phyloP scores from a whole-genome alignment of 1,140 invertebrate species.

The Vollenhovia emeryi region DNA sequence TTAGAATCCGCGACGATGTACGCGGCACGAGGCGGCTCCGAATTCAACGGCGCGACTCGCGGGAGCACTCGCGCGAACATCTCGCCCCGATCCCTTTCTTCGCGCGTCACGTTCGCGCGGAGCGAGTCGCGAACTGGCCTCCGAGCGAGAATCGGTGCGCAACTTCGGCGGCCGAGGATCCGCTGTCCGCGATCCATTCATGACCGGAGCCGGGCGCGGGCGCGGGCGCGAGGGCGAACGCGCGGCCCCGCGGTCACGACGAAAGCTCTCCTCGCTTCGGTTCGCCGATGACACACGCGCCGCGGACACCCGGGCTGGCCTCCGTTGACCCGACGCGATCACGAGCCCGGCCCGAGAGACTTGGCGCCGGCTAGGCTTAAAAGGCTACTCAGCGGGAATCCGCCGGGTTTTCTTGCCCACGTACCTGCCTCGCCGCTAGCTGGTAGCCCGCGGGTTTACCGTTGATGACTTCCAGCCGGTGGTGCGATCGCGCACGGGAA shows the following conservation, averaged over 20 bases:
- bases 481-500: conserved; percentile 67
- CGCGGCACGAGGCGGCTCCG: not conserved
- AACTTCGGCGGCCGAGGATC: conserved; percentile 1
- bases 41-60: conserved; percentile 7
- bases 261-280: too few relatives aligned
- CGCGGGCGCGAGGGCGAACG: too few relatives aligned
- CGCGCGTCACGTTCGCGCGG: not conserved
- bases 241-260: too few relatives aligned
- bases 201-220: not conserved
- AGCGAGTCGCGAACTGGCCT: not conserved
- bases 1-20: not conserved
- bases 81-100: not conserved
- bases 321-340: too few relatives aligned
- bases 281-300: too few relatives aligned
- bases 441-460: conserved; percentile 6
- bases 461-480: conserved; percentile 32
- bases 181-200: conserved; percentile 5
- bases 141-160: not conserved
- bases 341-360: too few relatives aligned
- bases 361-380: too few relatives aligned
- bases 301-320: too few relatives aligned
- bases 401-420: not conserved
- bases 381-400: too few relatives aligned
- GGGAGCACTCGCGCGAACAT: not conserved
- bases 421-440: conserved; percentile 57